Evolutionary conservation across 1,140 invertebrate genomes (phyloP), one percentile per base, ranked within the genome.

Genomic region (Pseudomyrmex gracilis): DNA sequence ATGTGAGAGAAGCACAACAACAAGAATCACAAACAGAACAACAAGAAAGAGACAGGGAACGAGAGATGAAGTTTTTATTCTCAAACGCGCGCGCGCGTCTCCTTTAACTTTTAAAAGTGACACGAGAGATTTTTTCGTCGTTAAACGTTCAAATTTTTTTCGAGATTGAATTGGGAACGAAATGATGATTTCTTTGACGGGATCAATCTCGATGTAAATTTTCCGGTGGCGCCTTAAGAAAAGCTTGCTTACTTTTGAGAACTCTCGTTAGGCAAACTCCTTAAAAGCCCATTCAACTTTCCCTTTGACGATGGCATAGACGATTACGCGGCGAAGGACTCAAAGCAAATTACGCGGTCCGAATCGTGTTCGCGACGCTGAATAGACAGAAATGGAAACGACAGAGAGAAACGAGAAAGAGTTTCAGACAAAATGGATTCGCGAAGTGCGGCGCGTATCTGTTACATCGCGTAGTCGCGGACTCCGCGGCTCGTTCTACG

Each of bases 241-340:
- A 66, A 80, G 74, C 74, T 82, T 84, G 51, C 66, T 84, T 84
- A 68, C 55, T 47, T 47, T 47, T n/a, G 51, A 71, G 63, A 61
- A 71, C 20, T 53, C 70, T 77, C 64, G 84, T 85, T 85, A 84
- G 73, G 43, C 43, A 47, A 77, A 85, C 82, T 84, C 57, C 82
- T 85, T 84, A 73, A 84, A 85, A 85, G 45, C 68, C 51, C 68
- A 58, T 22, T 85, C 61, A 57, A 63, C 17, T 49, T 84, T 70
- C 64, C 24, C 64, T 84, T 77, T 78, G 71, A 77, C 34, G 80
- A 57, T 51, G 15, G 53, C 51, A 60, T 17, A 17, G 34, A 60
- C 84, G 45, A 64, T 83, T 83, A 84, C 45, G 43, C 5, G 51
- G 20, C 15, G 55, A 22, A 34, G 53, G 17, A 45, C 49, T 77